Evolutionary conservation across 2,888 invertebrate genomes (phyloP), one percentile per base, ranked within the genome.

Genomic region (Cosmopolites sordidus): DNA sequence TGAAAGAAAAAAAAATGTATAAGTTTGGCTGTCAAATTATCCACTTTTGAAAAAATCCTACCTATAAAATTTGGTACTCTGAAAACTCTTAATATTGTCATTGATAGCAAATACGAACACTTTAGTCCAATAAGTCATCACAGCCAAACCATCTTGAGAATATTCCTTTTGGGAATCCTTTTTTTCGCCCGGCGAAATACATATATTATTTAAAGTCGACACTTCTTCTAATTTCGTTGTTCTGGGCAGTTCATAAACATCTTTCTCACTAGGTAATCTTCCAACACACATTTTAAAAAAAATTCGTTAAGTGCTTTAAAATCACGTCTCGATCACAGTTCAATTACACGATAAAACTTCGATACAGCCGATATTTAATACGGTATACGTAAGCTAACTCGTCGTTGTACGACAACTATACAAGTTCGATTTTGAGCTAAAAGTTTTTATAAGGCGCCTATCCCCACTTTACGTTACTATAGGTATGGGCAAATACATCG

Each of bases 1-100:
- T 91, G 80, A 43, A 73, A 77, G 66, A 61, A 60, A 61, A 63
- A 40, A 22, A 22, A 8, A 22, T 5, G 8, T 22, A 22, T 3
- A 22, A 5, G 22, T 22, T 22, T 6, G 27, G 27, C 27, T 9
- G 5, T 27, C 27, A 27, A 5, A 27, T 27, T 27, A 6, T 9
- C 5, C 27, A 27, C 9, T 27, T 9, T 6, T 5, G 5, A 27
- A 27, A 27, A 33, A 5, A 29, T 62, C 66, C 66, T 65, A 71
- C 71, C 66, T 69, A 55, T 66, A 69, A 46, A 61, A 61, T 45
- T 58, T 60, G 11, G 70, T 65, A n/a, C 64, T 56, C 52, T 64
- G 63, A 43, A 69, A 63, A 39, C 56, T 58, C 43, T 64, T 58
- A 45, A 64, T 58, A 17, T 60, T 50, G 6, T 64, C 61, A 27